Conservation (phyloP, 2,113 vertebrate species). For the Craseonycteris thonglongyai region DNA sequence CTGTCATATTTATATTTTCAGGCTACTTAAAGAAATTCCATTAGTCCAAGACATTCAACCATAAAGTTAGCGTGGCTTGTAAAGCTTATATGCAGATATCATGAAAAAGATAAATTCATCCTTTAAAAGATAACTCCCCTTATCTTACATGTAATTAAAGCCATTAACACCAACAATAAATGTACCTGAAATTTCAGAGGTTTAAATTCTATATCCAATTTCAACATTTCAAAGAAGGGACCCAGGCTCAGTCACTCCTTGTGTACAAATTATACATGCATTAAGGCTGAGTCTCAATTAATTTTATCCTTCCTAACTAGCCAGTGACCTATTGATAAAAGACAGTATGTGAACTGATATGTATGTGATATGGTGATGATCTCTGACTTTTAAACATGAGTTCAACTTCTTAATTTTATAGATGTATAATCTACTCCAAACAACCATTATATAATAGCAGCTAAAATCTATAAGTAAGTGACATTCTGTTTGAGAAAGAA, state of each 20-base stretch:
- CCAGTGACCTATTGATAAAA: not conserved
- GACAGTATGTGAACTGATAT: not conserved
- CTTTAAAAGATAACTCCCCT: not conserved
- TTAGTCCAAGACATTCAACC: not conserved
- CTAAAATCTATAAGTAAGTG: not conserved
- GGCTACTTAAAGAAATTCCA: not conserved
- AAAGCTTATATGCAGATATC: not conserved
- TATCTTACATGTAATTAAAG: not conserved
- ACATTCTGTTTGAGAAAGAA: not conserved
- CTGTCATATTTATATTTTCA: not conserved
- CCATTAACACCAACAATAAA: not conserved
- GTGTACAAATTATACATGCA: not conserved
- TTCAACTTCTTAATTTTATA: conserved; percentile 10
- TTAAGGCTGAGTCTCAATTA: not conserved
- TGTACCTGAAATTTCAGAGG: not conserved
- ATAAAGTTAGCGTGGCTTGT: not conserved
- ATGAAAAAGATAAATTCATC: not conserved
- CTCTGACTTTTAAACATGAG: not conserved
- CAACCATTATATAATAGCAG: not conserved
- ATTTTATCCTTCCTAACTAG: not conserved
- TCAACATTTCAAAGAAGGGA: not conserved
- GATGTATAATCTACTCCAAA: not conserved
- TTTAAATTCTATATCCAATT: not conserved
- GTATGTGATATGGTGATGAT: not conserved
- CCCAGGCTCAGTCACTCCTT: not conserved